phyloP scores from a whole-genome alignment of 2,113 vertebrate species.

The Jaculus jaculus region DNA sequence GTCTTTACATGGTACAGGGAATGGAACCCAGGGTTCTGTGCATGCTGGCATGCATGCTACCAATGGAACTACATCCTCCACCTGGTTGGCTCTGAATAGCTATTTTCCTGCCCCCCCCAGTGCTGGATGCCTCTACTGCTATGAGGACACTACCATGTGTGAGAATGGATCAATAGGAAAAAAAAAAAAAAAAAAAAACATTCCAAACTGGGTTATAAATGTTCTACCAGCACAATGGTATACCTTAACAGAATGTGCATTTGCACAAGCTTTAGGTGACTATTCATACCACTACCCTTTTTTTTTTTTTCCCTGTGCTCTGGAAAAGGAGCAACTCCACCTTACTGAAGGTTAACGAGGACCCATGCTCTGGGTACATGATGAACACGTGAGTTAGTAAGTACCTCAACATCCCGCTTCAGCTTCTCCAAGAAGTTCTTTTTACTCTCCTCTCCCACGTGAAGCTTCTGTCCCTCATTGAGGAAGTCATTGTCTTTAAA shows the following conservation, averaged over 20 bases:
- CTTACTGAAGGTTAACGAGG: not conserved
- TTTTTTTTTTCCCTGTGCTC: not conserved
- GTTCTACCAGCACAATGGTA: not conserved
- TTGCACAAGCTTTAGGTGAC: not conserved
- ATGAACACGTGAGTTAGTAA: constrained; percentile 41
- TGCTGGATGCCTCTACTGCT: not conserved
- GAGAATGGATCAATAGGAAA: not conserved
- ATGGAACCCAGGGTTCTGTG: no score
- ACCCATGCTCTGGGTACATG: not conserved
- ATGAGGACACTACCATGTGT: not conserved
- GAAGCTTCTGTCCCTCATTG: constrained; percentile 95
- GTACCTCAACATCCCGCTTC: constrained; percentile 95
- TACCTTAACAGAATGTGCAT: not conserved
- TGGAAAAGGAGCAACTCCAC: not conserved
- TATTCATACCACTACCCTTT: not conserved
- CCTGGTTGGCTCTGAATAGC: not conserved
- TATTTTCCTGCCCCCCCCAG: not conserved
- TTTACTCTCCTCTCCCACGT: constrained; percentile 95
- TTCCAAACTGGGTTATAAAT: not conserved
- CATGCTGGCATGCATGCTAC: no score
- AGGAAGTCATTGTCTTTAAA: constrained; percentile 98
- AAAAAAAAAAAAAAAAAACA: not conserved
- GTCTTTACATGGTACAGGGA: no score
- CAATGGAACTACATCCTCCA: no score
- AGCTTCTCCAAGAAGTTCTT: constrained; percentile 96